phyloP scores from a whole-genome alignment of 2,113 vertebrate genomes.

The Haplotaxodon microlepis region DNA sequence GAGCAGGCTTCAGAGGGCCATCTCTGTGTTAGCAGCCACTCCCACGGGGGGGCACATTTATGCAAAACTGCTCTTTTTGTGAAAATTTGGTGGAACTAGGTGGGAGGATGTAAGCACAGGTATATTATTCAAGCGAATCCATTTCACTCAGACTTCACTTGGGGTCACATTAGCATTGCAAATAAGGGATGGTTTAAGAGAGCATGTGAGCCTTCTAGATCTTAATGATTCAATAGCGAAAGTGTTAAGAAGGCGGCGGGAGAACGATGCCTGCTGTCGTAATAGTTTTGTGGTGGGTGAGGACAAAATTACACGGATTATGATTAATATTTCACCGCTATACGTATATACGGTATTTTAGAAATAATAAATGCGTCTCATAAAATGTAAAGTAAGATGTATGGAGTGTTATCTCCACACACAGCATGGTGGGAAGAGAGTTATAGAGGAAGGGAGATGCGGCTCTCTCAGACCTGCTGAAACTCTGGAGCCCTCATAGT shows the following conservation, averaged over 20 bases:
- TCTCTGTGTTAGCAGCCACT: slow-evolving; percentile 5
- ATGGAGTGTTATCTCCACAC: not conserved
- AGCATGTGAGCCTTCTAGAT: not conserved
- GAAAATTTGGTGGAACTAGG: slow-evolving; percentile 8
- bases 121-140: slow-evolving; percentile 21
- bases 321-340: not conserved
- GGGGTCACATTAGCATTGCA: slow-evolving; percentile 36
- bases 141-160: slow-evolving; percentile 15
- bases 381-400: not conserved
- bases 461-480: slow-evolving; percentile 24
- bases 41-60: slow-evolving; percentile 17
- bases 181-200: not conserved
- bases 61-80: slow-evolving; percentile 28
- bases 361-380: not conserved
- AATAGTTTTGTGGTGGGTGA: not conserved
- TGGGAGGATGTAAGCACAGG: slow-evolving; percentile 29
- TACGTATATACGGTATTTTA: not conserved
- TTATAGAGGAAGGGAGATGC: not conserved
- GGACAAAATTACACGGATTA: not conserved
- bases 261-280: not conserved
- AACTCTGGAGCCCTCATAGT: slow-evolving; percentile 27
- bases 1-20: slow-evolving; percentile 14
- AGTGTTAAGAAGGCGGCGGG: not conserved
- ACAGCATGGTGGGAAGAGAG: not conserved
- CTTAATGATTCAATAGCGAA: slow-evolving; percentile 2